Percentiles rank a stretch among this genome's conserved stretches.
Conservation (phyloP, 1,140 invertebrate species). For the Euura saliciscinereae region DNA sequence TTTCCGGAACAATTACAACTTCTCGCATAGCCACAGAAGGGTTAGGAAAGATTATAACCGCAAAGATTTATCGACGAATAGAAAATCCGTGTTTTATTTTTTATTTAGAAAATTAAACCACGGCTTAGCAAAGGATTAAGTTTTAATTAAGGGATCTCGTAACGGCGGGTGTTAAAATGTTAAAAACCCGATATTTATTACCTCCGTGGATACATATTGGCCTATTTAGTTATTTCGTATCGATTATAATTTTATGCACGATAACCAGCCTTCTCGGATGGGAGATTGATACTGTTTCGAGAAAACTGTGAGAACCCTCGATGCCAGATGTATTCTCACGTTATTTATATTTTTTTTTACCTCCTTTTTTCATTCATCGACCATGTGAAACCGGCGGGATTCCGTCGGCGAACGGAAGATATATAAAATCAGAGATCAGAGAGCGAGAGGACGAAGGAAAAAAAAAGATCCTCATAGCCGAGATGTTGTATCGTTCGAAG, state of each 20-base stretch:
- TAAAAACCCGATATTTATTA: constrained; percentile 47
- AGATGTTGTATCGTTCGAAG: constrained; percentile 37
- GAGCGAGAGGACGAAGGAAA: not conserved
- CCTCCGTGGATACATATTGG: constrained; percentile 6
- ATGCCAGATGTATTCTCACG: constrained; percentile 51
- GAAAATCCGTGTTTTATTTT: constrained; percentile 15
- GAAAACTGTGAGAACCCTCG: too few relatives aligned
- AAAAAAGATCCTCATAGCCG: constrained; percentile 37
- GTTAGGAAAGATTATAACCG: too few relatives aligned
- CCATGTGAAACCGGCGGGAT: too few relatives aligned
- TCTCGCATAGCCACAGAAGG: constrained; percentile 17
- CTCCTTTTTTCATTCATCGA: too few relatives aligned
- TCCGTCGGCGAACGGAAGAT: not conserved
- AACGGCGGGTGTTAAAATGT: constrained; percentile 31
- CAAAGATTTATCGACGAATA: constrained; percentile 36
- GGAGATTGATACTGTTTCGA: too few relatives aligned
- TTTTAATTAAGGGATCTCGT: constrained; percentile 49
- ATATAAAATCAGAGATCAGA: constrained; percentile 1
- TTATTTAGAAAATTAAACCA: constrained; percentile 36
- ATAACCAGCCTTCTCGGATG: too few relatives aligned
- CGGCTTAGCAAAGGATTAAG: constrained; percentile 47
- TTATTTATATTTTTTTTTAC: constrained; percentile 32
- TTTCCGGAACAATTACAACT: too few relatives aligned
- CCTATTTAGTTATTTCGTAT: not conserved
- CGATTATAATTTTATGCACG: too few relatives aligned